Base-by-base conservation (phyloP, 2,113 vertebrate genomes). In the Corythornis madagascariensis region DNA sequence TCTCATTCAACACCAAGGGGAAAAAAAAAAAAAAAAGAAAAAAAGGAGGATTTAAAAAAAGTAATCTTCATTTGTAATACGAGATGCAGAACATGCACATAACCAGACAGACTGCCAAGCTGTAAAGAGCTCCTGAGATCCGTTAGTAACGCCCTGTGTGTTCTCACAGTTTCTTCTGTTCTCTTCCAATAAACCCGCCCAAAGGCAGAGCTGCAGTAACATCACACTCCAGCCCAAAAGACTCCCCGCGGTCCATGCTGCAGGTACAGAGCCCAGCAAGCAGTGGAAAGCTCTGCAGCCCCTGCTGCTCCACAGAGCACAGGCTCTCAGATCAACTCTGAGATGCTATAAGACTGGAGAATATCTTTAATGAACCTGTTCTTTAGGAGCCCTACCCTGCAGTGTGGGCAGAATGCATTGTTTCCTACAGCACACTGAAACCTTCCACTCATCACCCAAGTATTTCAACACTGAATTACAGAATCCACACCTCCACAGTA, bases 211-310 rank as follows among this genome's bases (percentile, higher is more conserved):
- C 74, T 45, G 83, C 88, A 42, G 76, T 6, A 71, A 14, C 10
- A 1, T 52, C 48, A 52, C 0, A 1, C 53, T 66, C 67, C 90
- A 53, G 78, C 73, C 60, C 76, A 55, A 17, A 45, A 9, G 12
- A 33, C 57, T 74, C 72, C 57, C 38, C n/a, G 4, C 0, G 0
- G 28, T 29, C 65, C 26, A 53, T 0, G 1, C 7, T 13, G 48
- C n/a, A 17, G 33, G 19, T 17, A 50, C 0, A 0, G 48, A 53
- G 11, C 53, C 4, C 1, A 70, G 35, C 1, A 1, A 26, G 65
- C 48, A 59, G 70, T 59, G 35, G 24, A 28, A 7, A 43, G 28
- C n/a, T 66, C 69, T 80, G n/a, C 48, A 29, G n/a, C 15, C n/a
- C n/a, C 47, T 16, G 26, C 47, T 4, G 2, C 25, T n/a, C 79